Evolutionary conservation across 2,888 invertebrate species (phyloP).

Genomic region (Cryptus armator): DNA sequence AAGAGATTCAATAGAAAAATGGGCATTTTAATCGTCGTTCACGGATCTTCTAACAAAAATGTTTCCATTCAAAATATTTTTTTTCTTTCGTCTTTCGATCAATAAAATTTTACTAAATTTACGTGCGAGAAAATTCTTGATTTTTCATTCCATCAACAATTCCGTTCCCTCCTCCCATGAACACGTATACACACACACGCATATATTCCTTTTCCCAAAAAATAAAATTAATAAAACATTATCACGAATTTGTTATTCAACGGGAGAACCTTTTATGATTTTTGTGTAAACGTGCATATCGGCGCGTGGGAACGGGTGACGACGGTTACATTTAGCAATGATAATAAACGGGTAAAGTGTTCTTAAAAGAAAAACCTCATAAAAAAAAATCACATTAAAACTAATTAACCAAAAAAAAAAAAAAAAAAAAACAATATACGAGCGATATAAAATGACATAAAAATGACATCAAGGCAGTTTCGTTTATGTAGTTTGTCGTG

Average conservation of each 20-base stretch:
- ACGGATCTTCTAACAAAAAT: neutral
- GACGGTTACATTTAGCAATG: conserved; percentile 52
- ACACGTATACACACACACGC: conserved; percentile 29
- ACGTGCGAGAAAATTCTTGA: conserved; percentile 4
- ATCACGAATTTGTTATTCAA: conserved; percentile 35
- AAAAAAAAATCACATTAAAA: conserved; percentile 68
- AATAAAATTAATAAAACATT: conserved; percentile 1
- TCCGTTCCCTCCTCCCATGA: neutral
- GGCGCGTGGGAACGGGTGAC: conserved; percentile 59
- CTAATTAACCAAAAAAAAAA: conserved; percentile 70
- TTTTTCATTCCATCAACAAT: neutral
- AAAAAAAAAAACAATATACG: conserved; percentile 67
- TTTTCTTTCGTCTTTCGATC: conserved; percentile 11
- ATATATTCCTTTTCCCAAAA: conserved; percentile 30
- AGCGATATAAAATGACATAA: conserved; percentile 47
- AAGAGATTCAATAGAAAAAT: conserved; percentile 19
- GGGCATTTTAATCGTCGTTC: conserved; percentile 14
- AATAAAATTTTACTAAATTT: neutral
- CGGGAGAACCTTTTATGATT: conserved; percentile 2
- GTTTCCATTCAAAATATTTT: neutral
- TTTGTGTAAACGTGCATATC: conserved; percentile 23
- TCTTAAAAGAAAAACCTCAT: conserved; percentile 54
- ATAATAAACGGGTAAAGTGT: conserved; percentile 61
- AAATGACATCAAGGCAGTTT: conserved; percentile 68
- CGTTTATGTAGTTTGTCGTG: conserved; percentile 71